Conservation (phyloP, 2,888 invertebrate genomes). For the Nemotelus pantherinus region DNA sequence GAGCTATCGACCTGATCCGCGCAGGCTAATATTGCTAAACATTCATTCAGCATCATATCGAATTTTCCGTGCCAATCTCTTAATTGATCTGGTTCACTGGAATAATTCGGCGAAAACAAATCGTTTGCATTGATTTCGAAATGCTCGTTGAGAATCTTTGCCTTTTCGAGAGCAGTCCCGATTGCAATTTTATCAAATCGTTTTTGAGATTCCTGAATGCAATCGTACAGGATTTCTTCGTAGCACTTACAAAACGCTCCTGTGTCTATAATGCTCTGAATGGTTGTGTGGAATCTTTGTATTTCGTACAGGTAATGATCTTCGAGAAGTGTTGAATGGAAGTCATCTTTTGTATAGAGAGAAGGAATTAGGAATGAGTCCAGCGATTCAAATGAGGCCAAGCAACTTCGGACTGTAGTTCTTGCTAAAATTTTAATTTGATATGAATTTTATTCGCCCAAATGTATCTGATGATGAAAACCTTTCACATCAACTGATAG, state of each 20-base stretch:
- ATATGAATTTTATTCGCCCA: background rate
- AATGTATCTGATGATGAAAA: slow-evolving; percentile 46
- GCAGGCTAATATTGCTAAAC: slow-evolving; percentile 59
- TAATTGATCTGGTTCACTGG: slow-evolving; percentile 45
- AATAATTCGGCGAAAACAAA: slow-evolving; percentile 52
- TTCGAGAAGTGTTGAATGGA: slow-evolving; percentile 59
- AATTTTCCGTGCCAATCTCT: slow-evolving; percentile 56
- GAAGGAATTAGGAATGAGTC: slow-evolving; percentile 62
- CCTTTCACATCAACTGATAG: slow-evolving; percentile 59
- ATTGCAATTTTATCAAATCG: slow-evolving; percentile 56
- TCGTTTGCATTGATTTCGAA: slow-evolving; percentile 57
- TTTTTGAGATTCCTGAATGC: slow-evolving; percentile 53
- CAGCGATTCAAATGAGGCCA: slow-evolving; percentile 62
- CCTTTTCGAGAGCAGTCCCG: slow-evolving; percentile 57
- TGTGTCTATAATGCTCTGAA: slow-evolving; percentile 62
- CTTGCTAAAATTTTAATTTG: slow-evolving; percentile 54
- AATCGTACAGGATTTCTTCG: slow-evolving; percentile 56
- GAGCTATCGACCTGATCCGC: slow-evolving; percentile 58
- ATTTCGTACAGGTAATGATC: slow-evolving; percentile 62
- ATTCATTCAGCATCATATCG: slow-evolving; percentile 59
- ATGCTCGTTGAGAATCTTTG: slow-evolving; percentile 58
- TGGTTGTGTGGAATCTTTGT: slow-evolving; percentile 56
- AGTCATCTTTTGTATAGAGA: slow-evolving; percentile 55
- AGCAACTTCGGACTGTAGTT: slow-evolving; percentile 59
- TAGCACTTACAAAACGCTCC: slow-evolving; percentile 58